phyloP scores from a whole-genome alignment of 1,140 invertebrate species.

The Drosophila pseudoananassae region DNA sequence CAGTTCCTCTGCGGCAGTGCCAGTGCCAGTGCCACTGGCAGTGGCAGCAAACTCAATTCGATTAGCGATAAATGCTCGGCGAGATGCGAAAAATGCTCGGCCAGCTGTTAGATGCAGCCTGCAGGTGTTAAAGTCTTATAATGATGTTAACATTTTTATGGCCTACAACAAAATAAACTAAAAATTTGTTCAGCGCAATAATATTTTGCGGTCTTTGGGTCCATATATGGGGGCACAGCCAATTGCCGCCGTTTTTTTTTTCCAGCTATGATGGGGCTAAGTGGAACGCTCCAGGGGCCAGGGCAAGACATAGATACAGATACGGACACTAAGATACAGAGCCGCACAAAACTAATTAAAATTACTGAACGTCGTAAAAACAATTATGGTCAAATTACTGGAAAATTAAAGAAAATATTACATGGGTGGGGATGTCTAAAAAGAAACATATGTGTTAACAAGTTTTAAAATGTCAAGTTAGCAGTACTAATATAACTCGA shows the following conservation, averaged over 20 bases:
- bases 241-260: constrained; percentile 46
- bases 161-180: constrained; percentile 71
- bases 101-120: constrained; percentile 68
- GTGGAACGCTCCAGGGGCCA: constrained; percentile 27
- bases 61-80: constrained; percentile 68
- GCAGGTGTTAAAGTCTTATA: constrained; percentile 78
- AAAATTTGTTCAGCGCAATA: constrained; percentile 77
- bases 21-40: constrained; percentile 22
- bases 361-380: constrained; percentile 49
- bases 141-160: constrained; percentile 83
- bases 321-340: constrained; percentile 14
- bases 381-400: constrained; percentile 51
- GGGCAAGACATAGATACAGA: constrained; percentile 13
- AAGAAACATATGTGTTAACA: neutral
- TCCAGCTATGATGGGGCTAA: constrained; percentile 15
- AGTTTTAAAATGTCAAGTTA: neutral
- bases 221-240: constrained; percentile 60
- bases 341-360: constrained; percentile 65
- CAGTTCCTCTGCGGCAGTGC: constrained; percentile 6
- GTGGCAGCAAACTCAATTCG: constrained; percentile 58
- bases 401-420: constrained; percentile 45
- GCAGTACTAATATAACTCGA: neutral
- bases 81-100: constrained; percentile 69
- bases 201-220: constrained; percentile 57
- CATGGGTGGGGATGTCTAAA: neutral